Conservation (phyloP, 2,113 vertebrate genomes). For the Merops nubicus region DNA sequence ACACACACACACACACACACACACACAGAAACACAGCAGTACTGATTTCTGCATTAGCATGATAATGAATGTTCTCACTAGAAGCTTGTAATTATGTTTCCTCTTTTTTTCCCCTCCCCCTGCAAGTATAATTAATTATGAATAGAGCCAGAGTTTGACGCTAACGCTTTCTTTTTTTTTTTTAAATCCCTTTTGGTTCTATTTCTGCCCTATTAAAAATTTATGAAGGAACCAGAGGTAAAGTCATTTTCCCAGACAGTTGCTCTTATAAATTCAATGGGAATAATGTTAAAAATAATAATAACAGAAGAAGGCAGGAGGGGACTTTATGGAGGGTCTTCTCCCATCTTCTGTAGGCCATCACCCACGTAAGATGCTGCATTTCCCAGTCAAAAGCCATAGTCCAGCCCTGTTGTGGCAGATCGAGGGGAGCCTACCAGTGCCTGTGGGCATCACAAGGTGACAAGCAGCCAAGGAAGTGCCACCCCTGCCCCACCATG, state of each 20-base stretch:
- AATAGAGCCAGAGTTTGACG: slow-evolving; percentile 63
- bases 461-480: neutral
- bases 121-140: slow-evolving; percentile 78
- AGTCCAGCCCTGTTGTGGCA: fast-evolving
- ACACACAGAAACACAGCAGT: slow-evolving; percentile 19
- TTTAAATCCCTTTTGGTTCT: slow-evolving; percentile 63
- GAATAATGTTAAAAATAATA: neutral
- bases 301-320: neutral
- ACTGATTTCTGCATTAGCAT: slow-evolving; percentile 72
- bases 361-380: neutral
- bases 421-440: neutral
- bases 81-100: slow-evolving; percentile 77
- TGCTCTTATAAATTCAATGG: slow-evolving; percentile 19
- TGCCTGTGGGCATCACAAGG: neutral
- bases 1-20: neutral
- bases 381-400: neutral
- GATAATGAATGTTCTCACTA: slow-evolving; percentile 79
- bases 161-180: neutral
- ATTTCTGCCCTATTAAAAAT: slow-evolving; percentile 68
- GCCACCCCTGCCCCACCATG: neutral
- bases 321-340: neutral
- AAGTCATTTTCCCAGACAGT: slow-evolving; percentile 47
- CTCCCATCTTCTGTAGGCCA: neutral
- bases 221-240: slow-evolving; percentile 48
- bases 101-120: slow-evolving; percentile 58